Percentiles rank a stretch among this genome's conserved stretches.
These are phyloP conservation scores for Aphelinus atriplicis DNA, from an alignment of 1,140 invertebrate species.

Conservation along the genomic window DNA sequence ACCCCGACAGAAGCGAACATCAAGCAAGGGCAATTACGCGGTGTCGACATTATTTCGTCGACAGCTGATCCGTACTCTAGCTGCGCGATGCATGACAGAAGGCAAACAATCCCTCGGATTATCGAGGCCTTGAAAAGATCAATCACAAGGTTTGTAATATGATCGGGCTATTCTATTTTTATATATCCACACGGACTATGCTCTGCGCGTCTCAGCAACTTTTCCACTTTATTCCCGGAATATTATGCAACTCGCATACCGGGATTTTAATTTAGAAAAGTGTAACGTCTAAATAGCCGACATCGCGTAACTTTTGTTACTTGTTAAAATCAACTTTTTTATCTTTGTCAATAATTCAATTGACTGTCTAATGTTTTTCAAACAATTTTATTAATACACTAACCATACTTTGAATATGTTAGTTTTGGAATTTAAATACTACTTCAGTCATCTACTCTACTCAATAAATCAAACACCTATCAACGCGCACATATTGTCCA, in stretches of 20 bases:
- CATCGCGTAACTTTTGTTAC: too few relatives aligned
- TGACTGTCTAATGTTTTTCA: too few relatives aligned
- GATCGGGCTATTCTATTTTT: slow-evolving; percentile 28
- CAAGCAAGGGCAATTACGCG: not conserved
- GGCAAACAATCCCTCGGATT: slow-evolving; percentile 28
- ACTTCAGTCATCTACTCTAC: too few relatives aligned
- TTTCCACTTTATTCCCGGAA: slow-evolving; percentile 25
- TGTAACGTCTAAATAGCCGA: too few relatives aligned
- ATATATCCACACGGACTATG: not conserved
- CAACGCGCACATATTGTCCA: too few relatives aligned
- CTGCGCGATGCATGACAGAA: not conserved
- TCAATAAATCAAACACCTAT: too few relatives aligned
- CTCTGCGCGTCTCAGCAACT: not conserved
- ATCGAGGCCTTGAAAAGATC: slow-evolving; percentile 16
- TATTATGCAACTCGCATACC: slow-evolving; percentile 15
- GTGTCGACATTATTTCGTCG: slow-evolving; percentile 4
- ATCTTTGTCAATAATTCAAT: too few relatives aligned
- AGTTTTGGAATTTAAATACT: too few relatives aligned
- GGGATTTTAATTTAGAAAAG: slow-evolving; percentile 4
- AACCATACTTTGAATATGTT: too few relatives aligned
- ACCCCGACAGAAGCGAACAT: not conserved
- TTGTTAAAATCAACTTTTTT: too few relatives aligned
- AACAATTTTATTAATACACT: too few relatives aligned
- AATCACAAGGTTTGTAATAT: slow-evolving; percentile 13
- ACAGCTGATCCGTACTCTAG: not conserved